Percentiles rank a stretch among this genome's conserved stretches.
These are phyloP conservation scores for Entelurus aequoreus DNA, from an alignment of 2,113 vertebrate species.

Conservation along the genomic window DNA sequence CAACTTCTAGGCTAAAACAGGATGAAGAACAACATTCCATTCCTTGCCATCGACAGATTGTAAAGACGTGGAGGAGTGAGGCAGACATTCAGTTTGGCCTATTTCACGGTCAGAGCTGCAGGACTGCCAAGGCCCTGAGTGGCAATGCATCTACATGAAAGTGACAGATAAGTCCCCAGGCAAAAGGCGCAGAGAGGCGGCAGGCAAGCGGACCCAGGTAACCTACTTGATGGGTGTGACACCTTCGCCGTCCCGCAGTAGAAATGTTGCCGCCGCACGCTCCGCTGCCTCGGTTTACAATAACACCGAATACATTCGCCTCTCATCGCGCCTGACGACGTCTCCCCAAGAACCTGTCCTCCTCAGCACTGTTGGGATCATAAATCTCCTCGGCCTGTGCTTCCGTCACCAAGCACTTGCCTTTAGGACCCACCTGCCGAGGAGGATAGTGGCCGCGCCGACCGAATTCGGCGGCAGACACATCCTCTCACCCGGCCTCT, in stretches of 20 bases:
- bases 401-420: conserved; percentile 70
- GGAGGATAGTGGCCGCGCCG: conserved; percentile 50
- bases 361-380: conserved; percentile 73
- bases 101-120: conserved; percentile 76
- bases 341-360: conserved; percentile 69
- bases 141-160: conserved; percentile 77
- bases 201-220: conserved; percentile 73
- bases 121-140: conserved; percentile 72
- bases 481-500: conserved; percentile 58
- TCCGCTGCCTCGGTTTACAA: conserved; percentile 72
- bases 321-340: conserved; percentile 70
- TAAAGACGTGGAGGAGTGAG: conserved; percentile 65
- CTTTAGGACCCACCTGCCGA: conserved; percentile 69
- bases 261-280: conserved; percentile 73
- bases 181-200: conserved; percentile 65
- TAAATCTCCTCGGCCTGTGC: conserved; percentile 73
- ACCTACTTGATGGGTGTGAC: conserved; percentile 75
- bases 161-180: conserved; percentile 80
- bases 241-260: conserved; percentile 69
- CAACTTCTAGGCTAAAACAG: conserved; percentile 54
- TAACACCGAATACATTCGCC: conserved; percentile 74
- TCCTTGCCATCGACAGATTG: conserved; percentile 65
- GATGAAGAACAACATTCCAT: conserved; percentile 47
- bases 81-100: conserved; percentile 79
- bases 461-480: conserved; percentile 60